Conservation (phyloP, 2,888 invertebrate genomes). For the Sphaerophoria rueppellii region DNA sequence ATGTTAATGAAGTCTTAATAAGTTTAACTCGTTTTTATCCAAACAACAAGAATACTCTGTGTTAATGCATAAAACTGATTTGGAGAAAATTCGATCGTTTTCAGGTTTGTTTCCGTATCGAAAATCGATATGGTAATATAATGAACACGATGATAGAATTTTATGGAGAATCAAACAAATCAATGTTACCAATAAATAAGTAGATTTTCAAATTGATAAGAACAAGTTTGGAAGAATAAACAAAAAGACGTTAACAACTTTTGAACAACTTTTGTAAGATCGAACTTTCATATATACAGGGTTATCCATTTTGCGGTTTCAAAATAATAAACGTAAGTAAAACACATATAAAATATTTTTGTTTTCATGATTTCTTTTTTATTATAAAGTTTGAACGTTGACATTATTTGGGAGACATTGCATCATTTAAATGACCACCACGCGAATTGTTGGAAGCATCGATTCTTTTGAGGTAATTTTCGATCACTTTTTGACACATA, state of each 20-base stretch:
- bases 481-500: no score
- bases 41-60: neutral
- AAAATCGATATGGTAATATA: conserved; percentile 32
- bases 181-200: conserved; percentile 3
- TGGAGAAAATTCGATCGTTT: neutral
- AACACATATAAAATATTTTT: no score
- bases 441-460: no score
- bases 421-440: no score
- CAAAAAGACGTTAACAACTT: neutral
- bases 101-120: conserved; percentile 31
- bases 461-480: no score
- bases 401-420: no score
- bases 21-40: conserved; percentile 2
- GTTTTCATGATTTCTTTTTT: no score
- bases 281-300: no score
- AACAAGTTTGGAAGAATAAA: neutral
- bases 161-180: conserved; percentile 11
- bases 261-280: no score
- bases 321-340: no score
- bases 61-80: neutral
- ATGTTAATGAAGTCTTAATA: conserved; percentile 41
- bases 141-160: neutral
- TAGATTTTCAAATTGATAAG: neutral
- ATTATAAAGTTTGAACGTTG: no score
- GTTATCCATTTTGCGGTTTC: no score